phyloP scores from a whole-genome alignment of 2,797 vertebrate species.

The Delichon dasypus region DNA sequence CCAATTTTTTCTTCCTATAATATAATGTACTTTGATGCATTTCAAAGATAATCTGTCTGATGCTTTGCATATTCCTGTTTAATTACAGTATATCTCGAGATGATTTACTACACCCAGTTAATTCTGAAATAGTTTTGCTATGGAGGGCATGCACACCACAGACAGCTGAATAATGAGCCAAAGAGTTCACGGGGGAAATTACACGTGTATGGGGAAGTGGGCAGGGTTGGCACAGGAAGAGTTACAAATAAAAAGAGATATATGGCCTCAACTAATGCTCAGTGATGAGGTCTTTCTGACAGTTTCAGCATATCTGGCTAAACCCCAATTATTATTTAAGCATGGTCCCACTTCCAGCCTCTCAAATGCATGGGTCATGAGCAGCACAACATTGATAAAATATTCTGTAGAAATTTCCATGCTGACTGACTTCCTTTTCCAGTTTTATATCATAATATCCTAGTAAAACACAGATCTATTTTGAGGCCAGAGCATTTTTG shows the following conservation, averaged over 20 bases:
- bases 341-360: neutral
- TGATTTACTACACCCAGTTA: slow-evolving; percentile 55
- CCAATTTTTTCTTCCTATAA: slow-evolving; percentile 34
- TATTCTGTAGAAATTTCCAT: neutral
- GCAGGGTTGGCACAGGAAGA: neutral
- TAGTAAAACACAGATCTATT: slow-evolving; percentile 32
- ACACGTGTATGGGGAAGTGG: neutral
- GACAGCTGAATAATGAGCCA: slow-evolving; percentile 8
- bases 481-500: slow-evolving; percentile 9
- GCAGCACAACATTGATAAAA: neutral
- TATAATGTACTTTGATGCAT: slow-evolving; percentile 59
- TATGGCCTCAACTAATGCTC: neutral
- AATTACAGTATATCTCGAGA: slow-evolving; percentile 54
- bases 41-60: slow-evolving; percentile 65
- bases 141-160: slow-evolving; percentile 22
- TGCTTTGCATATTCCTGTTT: slow-evolving; percentile 62
- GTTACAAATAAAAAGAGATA: neutral
- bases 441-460: neutral
- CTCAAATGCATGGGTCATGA: neutral
- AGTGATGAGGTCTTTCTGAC: neutral
- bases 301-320: neutral
- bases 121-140: neutral
- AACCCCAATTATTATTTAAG: neutral
- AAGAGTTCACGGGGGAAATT: neutral
- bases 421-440: slow-evolving; percentile 11